phyloP scores from a whole-genome alignment of 1,140 invertebrate species.

The Lordiphosa stackelbergi region DNA sequence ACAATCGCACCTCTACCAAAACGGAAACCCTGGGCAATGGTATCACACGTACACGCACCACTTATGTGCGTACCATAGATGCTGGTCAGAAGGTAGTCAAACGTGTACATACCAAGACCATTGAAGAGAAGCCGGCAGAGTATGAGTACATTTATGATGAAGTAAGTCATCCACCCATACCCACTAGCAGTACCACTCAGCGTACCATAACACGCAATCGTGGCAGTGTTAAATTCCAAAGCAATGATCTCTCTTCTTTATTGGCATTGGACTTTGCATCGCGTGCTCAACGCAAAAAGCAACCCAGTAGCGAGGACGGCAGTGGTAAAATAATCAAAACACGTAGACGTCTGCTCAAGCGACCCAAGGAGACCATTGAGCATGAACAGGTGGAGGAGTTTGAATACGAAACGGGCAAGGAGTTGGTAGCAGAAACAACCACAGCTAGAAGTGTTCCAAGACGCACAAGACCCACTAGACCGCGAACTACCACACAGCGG shows the following conservation, averaged over 20 bases:
- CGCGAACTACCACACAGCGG: conserved; percentile 6
- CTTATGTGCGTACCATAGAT: conserved; percentile 46
- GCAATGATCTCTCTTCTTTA: conserved; percentile 65
- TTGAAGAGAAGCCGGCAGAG: conserved; percentile 55
- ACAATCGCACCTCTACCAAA: conserved; percentile 48
- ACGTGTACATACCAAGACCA: conserved; percentile 54
- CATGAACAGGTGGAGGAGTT: conserved; percentile 53
- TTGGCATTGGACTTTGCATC: conserved; percentile 60
- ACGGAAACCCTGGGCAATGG: conserved; percentile 51
- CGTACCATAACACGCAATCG: conserved; percentile 54
- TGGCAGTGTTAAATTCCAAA: conserved; percentile 57
- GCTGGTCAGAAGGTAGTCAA: conserved; percentile 52
- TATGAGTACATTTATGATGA: conserved; percentile 65
- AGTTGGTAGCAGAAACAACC: conserved; percentile 14
- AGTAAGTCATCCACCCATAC: conserved; percentile 22
- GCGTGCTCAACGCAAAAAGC: conserved; percentile 23
- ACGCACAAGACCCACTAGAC: conserved; percentile 37
- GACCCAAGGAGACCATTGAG: conserved; percentile 52
- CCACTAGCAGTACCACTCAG: conserved; percentile 33
- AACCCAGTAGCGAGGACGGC: not conserved
- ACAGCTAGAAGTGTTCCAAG: conserved; percentile 11
- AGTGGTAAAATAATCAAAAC: conserved; percentile 32
- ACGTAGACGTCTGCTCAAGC: conserved; percentile 52
- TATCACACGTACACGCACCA: conserved; percentile 57
- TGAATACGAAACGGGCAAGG: conserved; percentile 34